Conservation (phyloP, 1,140 invertebrate species). For the Aphis craccivora region DNA sequence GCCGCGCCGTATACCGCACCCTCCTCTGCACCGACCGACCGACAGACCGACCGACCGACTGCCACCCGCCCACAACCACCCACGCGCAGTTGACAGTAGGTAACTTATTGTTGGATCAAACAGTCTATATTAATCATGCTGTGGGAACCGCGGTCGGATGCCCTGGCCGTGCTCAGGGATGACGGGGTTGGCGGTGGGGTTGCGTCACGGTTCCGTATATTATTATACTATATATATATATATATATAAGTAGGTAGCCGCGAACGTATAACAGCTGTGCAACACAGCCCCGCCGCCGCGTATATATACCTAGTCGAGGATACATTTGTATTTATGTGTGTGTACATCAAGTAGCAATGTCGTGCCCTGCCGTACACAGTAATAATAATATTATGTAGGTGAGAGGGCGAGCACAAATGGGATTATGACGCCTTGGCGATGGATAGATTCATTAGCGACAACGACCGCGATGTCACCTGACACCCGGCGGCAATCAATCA, state of each 20-base stretch:
- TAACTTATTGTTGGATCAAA: constrained; percentile 58
- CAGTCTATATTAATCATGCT: constrained; percentile 57
- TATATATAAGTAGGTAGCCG: not conserved
- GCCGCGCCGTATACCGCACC: not conserved
- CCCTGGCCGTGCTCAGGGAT: not conserved
- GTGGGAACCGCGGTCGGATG: constrained; percentile 52
- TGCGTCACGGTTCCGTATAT: not conserved
- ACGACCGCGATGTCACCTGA: constrained; percentile 53
- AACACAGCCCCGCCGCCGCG: not conserved
- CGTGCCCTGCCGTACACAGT: not conserved
- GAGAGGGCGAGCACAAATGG: constrained; percentile 25
- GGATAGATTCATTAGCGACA: constrained; percentile 56
- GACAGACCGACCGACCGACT: not conserved
- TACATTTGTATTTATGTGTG: not conserved
- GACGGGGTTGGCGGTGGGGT: not conserved
- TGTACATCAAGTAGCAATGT: not conserved
- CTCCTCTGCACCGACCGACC: not conserved
- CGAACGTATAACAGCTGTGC: not conserved
- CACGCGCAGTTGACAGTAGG: constrained; percentile 43
- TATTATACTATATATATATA: constrained; percentile 31
- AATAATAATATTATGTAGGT: constrained; percentile 13
- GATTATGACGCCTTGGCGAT: constrained; percentile 51
- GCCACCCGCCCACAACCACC: not conserved
- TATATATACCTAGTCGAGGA: not conserved
- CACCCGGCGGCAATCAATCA: constrained; percentile 53